Percentiles rank a stretch among this genome's conserved stretches.
These are phyloP conservation scores for Temnothorax curvispinosus DNA, from an alignment of 1,140 invertebrate species.

Conservation along the genomic window DNA sequence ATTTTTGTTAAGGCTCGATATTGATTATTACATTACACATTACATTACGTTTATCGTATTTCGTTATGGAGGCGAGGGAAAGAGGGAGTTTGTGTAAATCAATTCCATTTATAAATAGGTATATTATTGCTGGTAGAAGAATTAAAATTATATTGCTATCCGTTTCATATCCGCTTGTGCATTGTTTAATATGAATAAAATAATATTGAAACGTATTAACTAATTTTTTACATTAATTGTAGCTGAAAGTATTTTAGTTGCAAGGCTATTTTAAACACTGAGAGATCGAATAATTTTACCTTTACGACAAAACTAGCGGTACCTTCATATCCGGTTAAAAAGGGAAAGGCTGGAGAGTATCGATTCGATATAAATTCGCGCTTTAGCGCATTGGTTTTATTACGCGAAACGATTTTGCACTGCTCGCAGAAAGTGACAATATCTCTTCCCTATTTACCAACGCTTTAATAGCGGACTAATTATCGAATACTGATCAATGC, in stretches of 20 bases:
- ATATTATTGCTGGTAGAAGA: not conserved
- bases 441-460: slow-evolving; percentile 45
- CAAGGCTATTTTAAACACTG: not conserved
- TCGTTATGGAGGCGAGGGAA: not conserved
- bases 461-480: slow-evolving; percentile 41
- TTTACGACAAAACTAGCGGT: slow-evolving; percentile 5
- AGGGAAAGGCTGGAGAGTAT: slow-evolving; percentile 30
- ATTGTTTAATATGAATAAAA: slow-evolving; percentile 37
- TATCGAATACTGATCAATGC: slow-evolving; percentile 37
- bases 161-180: not conserved
- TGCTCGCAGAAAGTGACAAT: slow-evolving; percentile 17
- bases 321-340: slow-evolving; percentile 35
- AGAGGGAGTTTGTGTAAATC: not conserved
- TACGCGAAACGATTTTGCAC: slow-evolving; percentile 40
- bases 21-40: slow-evolving; percentile 9
- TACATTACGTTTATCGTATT: not conserved
- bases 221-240: slow-evolving; percentile 34
- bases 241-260: slow-evolving; percentile 30
- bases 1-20: slow-evolving; percentile 19
- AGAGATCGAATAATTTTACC: slow-evolving; percentile 14
- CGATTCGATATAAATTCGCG: slow-evolving; percentile 49
- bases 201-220: slow-evolving; percentile 17
- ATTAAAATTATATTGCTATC: slow-evolving; percentile 25
- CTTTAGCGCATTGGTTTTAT: slow-evolving; percentile 44
- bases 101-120: slow-evolving; percentile 3